Conservation (phyloP, 2,888 invertebrate genomes). For the Thelaira solivaga region DNA sequence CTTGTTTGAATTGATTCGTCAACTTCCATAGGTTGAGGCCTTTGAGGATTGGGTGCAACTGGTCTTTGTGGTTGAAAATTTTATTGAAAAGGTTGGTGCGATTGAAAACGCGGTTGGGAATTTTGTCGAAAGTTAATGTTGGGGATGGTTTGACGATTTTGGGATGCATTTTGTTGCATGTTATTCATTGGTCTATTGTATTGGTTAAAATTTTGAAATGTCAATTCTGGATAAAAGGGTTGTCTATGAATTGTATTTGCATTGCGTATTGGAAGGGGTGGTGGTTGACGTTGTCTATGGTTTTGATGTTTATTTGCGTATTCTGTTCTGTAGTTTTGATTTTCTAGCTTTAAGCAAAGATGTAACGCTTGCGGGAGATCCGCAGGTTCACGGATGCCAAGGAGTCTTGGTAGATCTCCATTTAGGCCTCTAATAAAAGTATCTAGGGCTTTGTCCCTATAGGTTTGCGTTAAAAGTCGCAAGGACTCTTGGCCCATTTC, state of each 20-base stretch:
- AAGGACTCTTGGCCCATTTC: background rate
- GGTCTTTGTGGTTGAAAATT: slow-evolving; percentile 1
- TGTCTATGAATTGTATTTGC: background rate
- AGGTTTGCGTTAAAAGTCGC: background rate
- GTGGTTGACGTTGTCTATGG: background rate
- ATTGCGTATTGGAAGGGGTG: background rate
- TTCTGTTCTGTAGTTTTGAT: background rate
- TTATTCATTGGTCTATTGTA: background rate
- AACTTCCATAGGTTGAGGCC: background rate
- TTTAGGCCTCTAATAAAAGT: background rate
- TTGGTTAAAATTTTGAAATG: background rate
- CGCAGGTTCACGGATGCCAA: slow-evolving; percentile 60
- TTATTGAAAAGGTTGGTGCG: background rate
- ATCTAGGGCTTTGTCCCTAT: background rate
- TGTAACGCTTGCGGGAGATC: slow-evolving; percentile 62
- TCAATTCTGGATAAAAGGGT: background rate
- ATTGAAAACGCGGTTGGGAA: background rate
- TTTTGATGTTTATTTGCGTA: background rate
- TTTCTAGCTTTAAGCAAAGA: slow-evolving; percentile 30
- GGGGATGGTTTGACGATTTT: background rate
- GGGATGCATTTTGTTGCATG: background rate
- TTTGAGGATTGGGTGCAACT: background rate
- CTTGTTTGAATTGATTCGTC: background rate
- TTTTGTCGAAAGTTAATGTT: background rate
- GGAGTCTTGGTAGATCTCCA: slow-evolving; percentile 8